phyloP scores from a whole-genome alignment of 2,888 invertebrate genomes.

The Noctuana brunneofusca region DNA sequence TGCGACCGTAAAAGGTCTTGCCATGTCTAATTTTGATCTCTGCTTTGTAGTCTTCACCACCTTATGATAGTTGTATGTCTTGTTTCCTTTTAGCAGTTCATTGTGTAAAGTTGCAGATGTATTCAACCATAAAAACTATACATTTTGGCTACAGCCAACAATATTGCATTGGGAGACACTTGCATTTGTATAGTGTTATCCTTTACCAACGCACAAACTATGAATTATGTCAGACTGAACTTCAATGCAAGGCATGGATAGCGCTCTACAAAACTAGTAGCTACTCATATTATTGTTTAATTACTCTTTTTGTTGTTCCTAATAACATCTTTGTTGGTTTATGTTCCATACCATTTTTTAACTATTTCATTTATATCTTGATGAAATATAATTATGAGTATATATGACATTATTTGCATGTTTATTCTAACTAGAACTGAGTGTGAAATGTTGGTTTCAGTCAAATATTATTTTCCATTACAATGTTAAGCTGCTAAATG shows the following conservation, averaged over 20 bases:
- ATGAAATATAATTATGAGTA: slow-evolving; percentile 47
- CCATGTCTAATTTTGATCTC: slow-evolving; percentile 77
- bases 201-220: not conserved
- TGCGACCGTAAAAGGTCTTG: slow-evolving; percentile 63
- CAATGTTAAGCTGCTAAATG: slow-evolving; percentile 21
- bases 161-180: not conserved
- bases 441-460: not conserved
- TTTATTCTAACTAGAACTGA: slow-evolving; percentile 47
- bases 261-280: too few relatives aligned
- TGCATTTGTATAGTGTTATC: not conserved
- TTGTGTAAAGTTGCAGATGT: slow-evolving; percentile 42
- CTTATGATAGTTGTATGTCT: slow-evolving; percentile 49
- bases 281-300: too few relatives aligned
- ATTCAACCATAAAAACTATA: not conserved
- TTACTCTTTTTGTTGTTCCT: not conserved
- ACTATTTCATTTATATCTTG: slow-evolving; percentile 12
- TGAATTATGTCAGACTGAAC: not conserved
- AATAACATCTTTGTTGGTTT: not conserved
- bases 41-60: slow-evolving; percentile 63
- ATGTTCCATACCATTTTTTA: not conserved
- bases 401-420: slow-evolving; percentile 40
- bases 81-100: slow-evolving; percentile 61
- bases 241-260: not conserved
- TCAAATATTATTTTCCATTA: slow-evolving; percentile 11
- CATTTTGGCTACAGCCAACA: not conserved